These are phyloP conservation scores for Brachyopa scutellaris DNA, from an alignment of 2,888 invertebrate genomes.

Conservation along the genomic window DNA sequence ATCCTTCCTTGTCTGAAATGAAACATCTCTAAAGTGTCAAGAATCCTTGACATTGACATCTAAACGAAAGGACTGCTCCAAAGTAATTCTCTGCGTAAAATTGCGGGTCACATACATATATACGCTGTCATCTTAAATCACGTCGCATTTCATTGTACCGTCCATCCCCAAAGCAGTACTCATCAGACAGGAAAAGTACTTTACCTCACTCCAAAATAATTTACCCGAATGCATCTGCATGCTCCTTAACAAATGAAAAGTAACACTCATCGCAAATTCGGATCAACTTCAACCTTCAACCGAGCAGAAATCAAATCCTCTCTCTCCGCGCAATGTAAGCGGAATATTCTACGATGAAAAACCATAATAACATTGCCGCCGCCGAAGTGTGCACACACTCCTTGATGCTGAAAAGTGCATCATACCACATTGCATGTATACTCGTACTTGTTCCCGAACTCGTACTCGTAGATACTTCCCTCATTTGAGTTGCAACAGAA, in stretches of 20 bases:
- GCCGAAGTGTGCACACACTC: conserved; percentile 5
- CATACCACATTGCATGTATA: conserved; percentile 21
- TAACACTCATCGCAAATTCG: conserved; percentile 15
- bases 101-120: not conserved
- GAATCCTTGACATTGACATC: conserved; percentile 27
- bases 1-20: not conserved
- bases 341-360: conserved; percentile 2
- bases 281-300: conserved; percentile 10
- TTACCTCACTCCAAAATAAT: not conserved
- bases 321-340: not conserved
- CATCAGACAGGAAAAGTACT: conserved; percentile 24
- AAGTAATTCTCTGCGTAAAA: not conserved
- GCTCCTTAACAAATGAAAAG: conserved; percentile 30
- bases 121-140: not conserved
- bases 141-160: conserved; percentile 9
- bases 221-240: conserved; percentile 12
- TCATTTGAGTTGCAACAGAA: conserved; percentile 20
- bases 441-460: too few relatives aligned
- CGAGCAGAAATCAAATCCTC: conserved; percentile 37
- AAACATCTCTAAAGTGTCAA: not conserved
- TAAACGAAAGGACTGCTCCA: not conserved
- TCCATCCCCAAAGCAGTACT: conserved; percentile 2
- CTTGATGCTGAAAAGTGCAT: conserved; percentile 45
- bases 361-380: not conserved
- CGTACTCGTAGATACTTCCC: not conserved